Base-by-base conservation (phyloP, 2,113 vertebrate species). In the Romanogobio albipinnatus region DNA sequence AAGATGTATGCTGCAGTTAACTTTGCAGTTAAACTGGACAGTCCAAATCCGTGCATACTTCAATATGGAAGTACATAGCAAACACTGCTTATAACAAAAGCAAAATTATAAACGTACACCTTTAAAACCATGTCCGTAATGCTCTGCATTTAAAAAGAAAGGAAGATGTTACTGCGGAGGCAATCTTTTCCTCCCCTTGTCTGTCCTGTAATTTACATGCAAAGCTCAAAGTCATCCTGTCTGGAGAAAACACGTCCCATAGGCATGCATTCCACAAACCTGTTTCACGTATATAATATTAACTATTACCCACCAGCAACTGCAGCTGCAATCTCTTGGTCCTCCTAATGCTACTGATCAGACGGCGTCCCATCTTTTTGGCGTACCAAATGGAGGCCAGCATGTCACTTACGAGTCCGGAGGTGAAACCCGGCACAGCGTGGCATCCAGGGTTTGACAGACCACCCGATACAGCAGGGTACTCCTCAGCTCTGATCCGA, bases 361-460 rank as follows among this genome's bases (percentile, higher is more conserved):
- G 88, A n/a, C 91, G 91, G 49, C 90, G 87, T 87, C 93, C 91
- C 91, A 92, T 88, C 89, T 88, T 93, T 87, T 88, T 93, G 74
- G 93, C 92, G 56, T 17, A 86, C 92, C 94, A 95, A 53, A 93
- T 84, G 19, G 90, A 93, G 5, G 94, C 73, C 87, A 95, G 90
- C 94, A 95, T 95, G 87, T 87, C 83, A 87, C 56, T 66, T 74
- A 17, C 62, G 11, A 49, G 80, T 76, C 22, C 45, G 10, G 45
- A 68, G 62, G 19, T 56, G 51, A 84, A 68, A 29, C 45, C 56
- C 10, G 4, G 59, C 56, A 73, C 43, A 29, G 58, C n/a, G 49
- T 59, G 71, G 70, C 43, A 64, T 62, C 56, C 51, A 17, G 47
- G 61, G 26, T 33, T 29, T 66, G 64, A 62, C 56, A 81, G 56